Conservation (phyloP, 2,113 vertebrate genomes). For the Atherinomorus stipes region DNA sequence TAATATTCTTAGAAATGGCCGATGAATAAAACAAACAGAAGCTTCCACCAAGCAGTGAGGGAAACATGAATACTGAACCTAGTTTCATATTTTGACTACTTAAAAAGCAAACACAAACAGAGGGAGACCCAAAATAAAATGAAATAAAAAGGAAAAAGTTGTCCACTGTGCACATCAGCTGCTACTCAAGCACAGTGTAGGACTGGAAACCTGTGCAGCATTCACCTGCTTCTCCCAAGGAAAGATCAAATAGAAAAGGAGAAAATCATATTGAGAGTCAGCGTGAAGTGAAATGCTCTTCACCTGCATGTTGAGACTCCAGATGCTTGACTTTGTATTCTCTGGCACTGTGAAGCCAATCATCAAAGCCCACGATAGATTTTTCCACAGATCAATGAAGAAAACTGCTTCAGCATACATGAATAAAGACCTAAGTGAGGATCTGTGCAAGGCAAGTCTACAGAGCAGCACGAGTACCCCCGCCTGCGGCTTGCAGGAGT, state of each 20-base stretch:
- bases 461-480: too few species aligned
- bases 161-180: not conserved
- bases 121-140: not conserved
- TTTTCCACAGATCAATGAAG: constrained; percentile 1
- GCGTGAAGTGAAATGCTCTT: not conserved
- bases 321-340: constrained; percentile 9
- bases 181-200: not conserved
- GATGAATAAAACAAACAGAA: not conserved
- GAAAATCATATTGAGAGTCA: not conserved
- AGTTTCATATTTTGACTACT: not conserved
- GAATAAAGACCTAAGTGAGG: not conserved
- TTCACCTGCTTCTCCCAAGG: not conserved
- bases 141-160: not conserved
- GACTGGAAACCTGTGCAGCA: not conserved
- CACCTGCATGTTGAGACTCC: constrained; percentile 11
- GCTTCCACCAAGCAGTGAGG: not conserved
- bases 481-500: too few species aligned
- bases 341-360: not conserved
- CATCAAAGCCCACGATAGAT: not conserved
- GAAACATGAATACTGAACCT: not conserved
- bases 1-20: not conserved
- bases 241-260: constrained; percentile 8
- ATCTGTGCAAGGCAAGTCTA: too few species aligned
- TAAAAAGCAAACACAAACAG: not conserved
- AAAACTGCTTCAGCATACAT: not conserved